A percentile compares a stretch with the other conserved stretches of the same genome.
Conservation (phyloP, 2,113 vertebrate genomes). For the Callipepla squamata region DNA sequence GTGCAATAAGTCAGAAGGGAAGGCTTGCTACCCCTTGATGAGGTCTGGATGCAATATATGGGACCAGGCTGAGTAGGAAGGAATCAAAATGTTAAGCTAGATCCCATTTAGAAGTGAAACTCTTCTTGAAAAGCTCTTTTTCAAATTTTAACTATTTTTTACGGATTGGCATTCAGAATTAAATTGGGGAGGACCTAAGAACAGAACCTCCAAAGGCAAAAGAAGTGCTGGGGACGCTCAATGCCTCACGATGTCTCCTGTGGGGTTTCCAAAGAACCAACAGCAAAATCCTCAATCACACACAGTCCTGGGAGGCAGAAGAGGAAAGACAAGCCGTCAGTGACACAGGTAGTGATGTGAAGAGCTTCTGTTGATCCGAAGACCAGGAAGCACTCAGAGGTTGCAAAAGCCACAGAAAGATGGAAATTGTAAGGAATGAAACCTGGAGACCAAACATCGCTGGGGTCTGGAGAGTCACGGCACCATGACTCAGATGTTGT, state of each 20-base stretch:
- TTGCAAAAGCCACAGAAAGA: background rate
- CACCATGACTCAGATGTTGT: background rate
- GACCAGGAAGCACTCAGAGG: background rate
- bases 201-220: background rate
- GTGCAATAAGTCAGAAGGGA: background rate
- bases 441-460: accelerated
- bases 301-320: background rate
- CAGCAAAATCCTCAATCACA: background rate
- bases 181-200: background rate
- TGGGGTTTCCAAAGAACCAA: background rate
- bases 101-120: background rate
- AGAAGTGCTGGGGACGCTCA: no score
- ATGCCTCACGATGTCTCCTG: background rate
- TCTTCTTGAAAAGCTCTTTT: background rate
- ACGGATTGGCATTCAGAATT: background rate
- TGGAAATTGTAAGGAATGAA: background rate
- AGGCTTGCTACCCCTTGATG: accelerated
- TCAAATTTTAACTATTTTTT: background rate
- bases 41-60: background rate
- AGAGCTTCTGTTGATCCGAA: background rate
- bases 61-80: background rate
- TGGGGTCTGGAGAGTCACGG: accelerated
- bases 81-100: background rate
- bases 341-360: background rate
- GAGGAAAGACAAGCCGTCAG: background rate